Percentiles rank a stretch among this genome's conserved stretches.
phyloP scores from a whole-genome alignment of 2,888 invertebrate species.

The Eutolmus rufibarbis region DNA sequence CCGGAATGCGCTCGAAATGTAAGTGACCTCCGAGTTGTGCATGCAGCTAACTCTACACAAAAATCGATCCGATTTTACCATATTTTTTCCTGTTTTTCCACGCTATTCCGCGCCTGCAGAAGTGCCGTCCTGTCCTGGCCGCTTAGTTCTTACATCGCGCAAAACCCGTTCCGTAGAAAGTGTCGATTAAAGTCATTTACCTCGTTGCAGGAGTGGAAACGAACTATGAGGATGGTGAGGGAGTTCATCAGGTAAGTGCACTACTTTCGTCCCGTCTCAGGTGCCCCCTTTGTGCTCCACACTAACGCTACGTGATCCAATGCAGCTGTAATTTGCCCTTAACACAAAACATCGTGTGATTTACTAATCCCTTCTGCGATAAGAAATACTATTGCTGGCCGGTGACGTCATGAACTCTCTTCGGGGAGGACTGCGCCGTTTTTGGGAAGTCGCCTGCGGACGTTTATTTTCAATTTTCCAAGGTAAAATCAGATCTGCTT shows the following conservation, averaged over 20 bases:
- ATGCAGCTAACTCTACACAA: neutral
- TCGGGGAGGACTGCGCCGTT: neutral
- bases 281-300: neutral
- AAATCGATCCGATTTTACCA: neutral
- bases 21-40: neutral
- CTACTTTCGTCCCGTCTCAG: neutral
- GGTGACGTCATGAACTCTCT: neutral
- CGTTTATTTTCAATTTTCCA: neutral
- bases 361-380: neutral
- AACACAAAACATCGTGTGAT: neutral
- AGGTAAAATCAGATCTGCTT: neutral
- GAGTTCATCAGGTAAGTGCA: conserved; percentile 34
- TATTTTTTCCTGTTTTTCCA: neutral
- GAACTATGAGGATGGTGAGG: conserved; percentile 23
- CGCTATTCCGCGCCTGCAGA: neutral
- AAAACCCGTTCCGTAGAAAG: neutral
- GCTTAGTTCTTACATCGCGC: neutral
- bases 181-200: conserved; percentile 7
- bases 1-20: neutral
- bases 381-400: neutral
- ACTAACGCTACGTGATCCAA: neutral
- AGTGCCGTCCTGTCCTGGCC: neutral
- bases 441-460: neutral
- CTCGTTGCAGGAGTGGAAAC: conserved; percentile 14
- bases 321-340: neutral